Evolutionary conservation across 1,140 invertebrate genomes (phyloP).

Genomic region (Nomia melanderi): DNA sequence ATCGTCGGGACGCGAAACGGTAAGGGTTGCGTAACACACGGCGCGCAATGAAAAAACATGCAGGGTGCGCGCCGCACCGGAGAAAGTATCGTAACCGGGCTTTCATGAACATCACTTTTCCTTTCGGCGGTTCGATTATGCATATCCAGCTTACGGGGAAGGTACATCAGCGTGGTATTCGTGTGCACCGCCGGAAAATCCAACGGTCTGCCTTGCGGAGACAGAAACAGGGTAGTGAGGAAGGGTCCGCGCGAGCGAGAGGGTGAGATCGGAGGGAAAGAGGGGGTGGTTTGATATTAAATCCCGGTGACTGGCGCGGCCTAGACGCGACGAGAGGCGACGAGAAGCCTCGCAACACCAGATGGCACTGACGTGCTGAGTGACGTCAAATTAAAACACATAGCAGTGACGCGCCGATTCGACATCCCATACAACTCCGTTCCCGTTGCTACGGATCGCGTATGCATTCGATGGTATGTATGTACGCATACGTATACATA

Average conservation of each 20-base stretch:
- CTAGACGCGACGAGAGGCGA: slow-evolving; percentile 71
- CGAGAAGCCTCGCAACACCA: slow-evolving; percentile 75
- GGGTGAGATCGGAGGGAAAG: slow-evolving; percentile 37
- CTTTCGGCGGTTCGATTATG: slow-evolving; percentile 59
- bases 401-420: slow-evolving; percentile 76
- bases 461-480: too few species aligned
- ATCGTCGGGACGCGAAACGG: too few species aligned
- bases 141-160: slow-evolving; percentile 58
- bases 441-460: slow-evolving; percentile 39
- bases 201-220: slow-evolving; percentile 25
- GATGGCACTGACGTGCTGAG: slow-evolving; percentile 78
- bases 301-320: slow-evolving; percentile 76
- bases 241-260: slow-evolving; percentile 39
- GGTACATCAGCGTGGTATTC: slow-evolving; percentile 44
- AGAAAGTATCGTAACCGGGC: not conserved
- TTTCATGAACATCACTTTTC: slow-evolving; percentile 27
- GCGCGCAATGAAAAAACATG: too few species aligned
- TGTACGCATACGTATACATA: too few species aligned
- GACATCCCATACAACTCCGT: slow-evolving; percentile 70
- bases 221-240: slow-evolving; percentile 1
- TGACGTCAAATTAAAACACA: slow-evolving; percentile 80
- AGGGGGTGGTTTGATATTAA: slow-evolving; percentile 76
- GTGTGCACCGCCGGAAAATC: slow-evolving; percentile 52
- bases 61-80: too few species aligned
- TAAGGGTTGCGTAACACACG: too few species aligned